Evolutionary conservation across 2,888 invertebrate genomes (phyloP).

Genomic region (Parasteatoda lunata): DNA sequence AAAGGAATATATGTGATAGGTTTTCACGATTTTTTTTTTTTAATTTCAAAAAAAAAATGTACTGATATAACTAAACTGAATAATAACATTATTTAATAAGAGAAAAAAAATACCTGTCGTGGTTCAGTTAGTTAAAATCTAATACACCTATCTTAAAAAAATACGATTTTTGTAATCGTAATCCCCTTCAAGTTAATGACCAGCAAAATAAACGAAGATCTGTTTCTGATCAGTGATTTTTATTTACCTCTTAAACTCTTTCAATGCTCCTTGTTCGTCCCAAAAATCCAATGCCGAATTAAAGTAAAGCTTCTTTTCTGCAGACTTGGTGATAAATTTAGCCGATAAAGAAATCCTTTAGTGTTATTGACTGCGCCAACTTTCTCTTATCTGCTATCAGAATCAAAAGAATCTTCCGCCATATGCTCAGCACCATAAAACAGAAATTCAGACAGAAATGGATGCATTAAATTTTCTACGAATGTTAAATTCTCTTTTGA

Average conservation of each 20-base stretch:
- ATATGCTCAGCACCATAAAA: background rate
- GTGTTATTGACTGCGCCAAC: slow-evolving; percentile 8
- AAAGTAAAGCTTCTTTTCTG: slow-evolving; percentile 9
- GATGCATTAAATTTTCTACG: background rate
- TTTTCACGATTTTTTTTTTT: too few species aligned
- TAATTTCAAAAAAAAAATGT: too few species aligned
- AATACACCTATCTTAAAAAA: too few species aligned
- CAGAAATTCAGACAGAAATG: background rate
- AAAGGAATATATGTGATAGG: too few species aligned
- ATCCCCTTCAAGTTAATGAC: background rate
- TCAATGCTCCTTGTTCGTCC: background rate
- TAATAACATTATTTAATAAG: too few species aligned
- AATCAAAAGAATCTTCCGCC: background rate
- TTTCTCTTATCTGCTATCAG: background rate
- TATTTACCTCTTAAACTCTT: background rate
- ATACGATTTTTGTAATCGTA: too few species aligned
- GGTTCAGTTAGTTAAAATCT: too few species aligned
- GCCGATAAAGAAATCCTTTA: slow-evolving; percentile 38
- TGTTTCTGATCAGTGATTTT: background rate
- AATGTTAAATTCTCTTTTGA: too few species aligned
- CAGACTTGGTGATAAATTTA: slow-evolving; percentile 27
- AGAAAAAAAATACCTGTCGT: too few species aligned
- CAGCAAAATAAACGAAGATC: background rate
- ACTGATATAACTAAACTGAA: too few species aligned
- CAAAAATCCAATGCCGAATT: slow-evolving; percentile 20